Percentiles rank a stretch among this genome's conserved stretches.
Evolutionary conservation across 2,888 invertebrate species (phyloP).

Genomic region (Allophyes oxyacanthae): DNA sequence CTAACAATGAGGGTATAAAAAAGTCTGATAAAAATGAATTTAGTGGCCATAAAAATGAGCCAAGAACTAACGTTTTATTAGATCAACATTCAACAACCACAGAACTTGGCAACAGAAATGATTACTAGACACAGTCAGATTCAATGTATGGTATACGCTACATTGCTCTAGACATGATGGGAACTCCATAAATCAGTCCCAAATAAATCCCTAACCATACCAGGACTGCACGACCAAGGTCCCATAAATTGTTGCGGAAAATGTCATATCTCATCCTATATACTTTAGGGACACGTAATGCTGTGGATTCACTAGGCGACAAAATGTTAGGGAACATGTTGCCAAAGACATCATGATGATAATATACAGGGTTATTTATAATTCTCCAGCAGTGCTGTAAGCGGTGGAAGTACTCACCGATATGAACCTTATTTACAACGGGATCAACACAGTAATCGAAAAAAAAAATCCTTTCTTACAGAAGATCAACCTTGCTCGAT

Average conservation of each 20-base stretch:
- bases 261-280: conserved; percentile 20
- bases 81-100: conserved; percentile 5
- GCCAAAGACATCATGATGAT: not conserved
- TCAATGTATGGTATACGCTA: conserved; percentile 18
- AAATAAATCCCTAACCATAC: conserved; percentile 23
- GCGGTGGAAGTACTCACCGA: no score
- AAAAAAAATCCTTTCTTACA: no score
- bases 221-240: conserved; percentile 26
- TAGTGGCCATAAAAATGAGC: conserved; percentile 8
- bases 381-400: no score
- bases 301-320: conserved; percentile 8
- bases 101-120: conserved; percentile 22
- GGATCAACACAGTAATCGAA: no score
- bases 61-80: conserved; percentile 1
- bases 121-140: conserved; percentile 1
- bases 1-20: not conserved
- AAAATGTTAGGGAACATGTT: not conserved
- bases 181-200: conserved; percentile 45
- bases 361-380: no score
- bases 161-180: conserved; percentile 34
- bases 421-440: no score
- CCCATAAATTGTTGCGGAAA: conserved; percentile 38
- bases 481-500: no score
- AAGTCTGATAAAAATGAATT: not conserved
- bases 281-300: conserved; percentile 19